These are phyloP conservation scores for Cyclargus thomasi DNA, from an alignment of 1,140 invertebrate species.

Conservation along the genomic window DNA sequence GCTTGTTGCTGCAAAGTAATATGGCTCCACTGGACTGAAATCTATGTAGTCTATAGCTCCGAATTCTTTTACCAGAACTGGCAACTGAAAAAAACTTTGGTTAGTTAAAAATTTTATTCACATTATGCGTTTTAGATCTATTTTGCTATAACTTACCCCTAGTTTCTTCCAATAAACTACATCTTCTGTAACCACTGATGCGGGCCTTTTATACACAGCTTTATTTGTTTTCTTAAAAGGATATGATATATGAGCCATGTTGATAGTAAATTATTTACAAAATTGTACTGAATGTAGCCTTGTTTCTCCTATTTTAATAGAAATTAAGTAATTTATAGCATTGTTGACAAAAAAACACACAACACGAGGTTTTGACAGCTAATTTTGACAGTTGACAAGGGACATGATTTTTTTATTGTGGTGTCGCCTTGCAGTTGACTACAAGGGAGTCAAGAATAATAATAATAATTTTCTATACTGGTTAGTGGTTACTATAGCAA, in stretches of 20 bases:
- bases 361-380: constrained; percentile 6
- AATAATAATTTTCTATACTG: too few species aligned
- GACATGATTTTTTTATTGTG: too few species aligned
- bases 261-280: constrained; percentile 12
- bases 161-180: constrained; percentile 90
- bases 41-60: constrained; percentile 93
- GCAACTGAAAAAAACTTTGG: constrained; percentile 78
- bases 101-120: not conserved
- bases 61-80: constrained; percentile 93
- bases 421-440: too few species aligned
- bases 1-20: constrained; percentile 93
- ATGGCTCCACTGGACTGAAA: constrained; percentile 89
- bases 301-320: not conserved
- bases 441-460: too few species aligned
- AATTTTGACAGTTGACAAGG: not conserved
- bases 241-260: constrained; percentile 63
- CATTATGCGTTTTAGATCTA: too few species aligned
- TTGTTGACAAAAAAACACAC: not conserved
- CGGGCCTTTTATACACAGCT: constrained; percentile 81
- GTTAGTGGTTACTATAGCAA: too few species aligned
- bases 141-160: constrained; percentile 76
- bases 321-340: not conserved
- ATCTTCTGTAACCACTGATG: constrained; percentile 83
- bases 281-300: not conserved
- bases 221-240: constrained; percentile 85